These are phyloP conservation scores for Kryptopterus vitreolus DNA, from an alignment of 2,797 vertebrate species.

Conservation along the genomic window DNA sequence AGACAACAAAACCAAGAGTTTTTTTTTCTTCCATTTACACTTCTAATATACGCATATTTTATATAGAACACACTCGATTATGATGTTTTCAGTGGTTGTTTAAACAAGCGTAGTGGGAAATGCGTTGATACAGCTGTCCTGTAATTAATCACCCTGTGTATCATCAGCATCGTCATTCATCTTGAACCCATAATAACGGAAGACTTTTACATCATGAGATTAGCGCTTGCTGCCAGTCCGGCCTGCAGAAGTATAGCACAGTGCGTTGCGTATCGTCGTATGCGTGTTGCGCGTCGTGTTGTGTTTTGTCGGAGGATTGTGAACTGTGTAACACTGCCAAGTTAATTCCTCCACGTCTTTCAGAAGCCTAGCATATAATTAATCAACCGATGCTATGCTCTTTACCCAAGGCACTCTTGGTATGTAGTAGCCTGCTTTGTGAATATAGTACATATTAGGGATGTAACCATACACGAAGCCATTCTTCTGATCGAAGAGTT, in stretches of 20 bases:
- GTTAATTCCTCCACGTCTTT: slow-evolving; percentile 17
- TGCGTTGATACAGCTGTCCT: slow-evolving; percentile 1
- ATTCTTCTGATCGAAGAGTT: not conserved
- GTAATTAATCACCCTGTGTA: not conserved
- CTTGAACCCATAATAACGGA: slow-evolving; percentile 3
- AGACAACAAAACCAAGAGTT: not conserved
- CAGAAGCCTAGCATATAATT: not conserved
- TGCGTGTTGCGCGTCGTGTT: not conserved
- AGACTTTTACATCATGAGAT: not conserved
- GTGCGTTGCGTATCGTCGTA: not conserved
- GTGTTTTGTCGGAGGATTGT: not conserved
- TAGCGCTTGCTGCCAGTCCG: not conserved
- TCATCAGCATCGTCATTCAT: slow-evolving; percentile 8
- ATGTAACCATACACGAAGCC: not conserved
- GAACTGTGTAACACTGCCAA: slow-evolving; percentile 5
- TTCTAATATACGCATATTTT: not conserved
- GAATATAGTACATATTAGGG: not conserved
- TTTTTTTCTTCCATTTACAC: not conserved
- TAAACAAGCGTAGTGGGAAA: not conserved
- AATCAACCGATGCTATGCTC: not conserved
- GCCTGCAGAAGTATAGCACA: not conserved
- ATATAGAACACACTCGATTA: slow-evolving; percentile 4
- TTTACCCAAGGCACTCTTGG: not conserved
- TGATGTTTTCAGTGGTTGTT: not conserved
- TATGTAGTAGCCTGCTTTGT: not conserved